A percentile compares a stretch with the other conserved stretches of the same genome.
phyloP scores from a whole-genome alignment of 1,140 invertebrate genomes.

The Macrotrachela quadricornifera region DNA sequence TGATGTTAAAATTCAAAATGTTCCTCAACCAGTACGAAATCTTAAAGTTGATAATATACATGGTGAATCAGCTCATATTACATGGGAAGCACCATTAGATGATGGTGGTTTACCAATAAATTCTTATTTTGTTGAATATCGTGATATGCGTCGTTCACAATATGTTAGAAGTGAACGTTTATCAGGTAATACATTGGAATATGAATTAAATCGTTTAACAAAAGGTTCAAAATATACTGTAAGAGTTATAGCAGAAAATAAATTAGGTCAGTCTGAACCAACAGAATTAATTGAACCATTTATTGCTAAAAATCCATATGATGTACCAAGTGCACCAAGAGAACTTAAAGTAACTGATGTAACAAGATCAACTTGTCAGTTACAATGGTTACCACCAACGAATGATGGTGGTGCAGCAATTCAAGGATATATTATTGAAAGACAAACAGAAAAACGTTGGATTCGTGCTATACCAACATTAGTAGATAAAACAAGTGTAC shows the following conservation, averaged over 20 bases:
- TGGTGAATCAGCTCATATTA: conserved; percentile 44
- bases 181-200: not conserved
- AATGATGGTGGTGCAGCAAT: conserved; percentile 54
- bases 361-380: conserved; percentile 21
- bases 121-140: conserved; percentile 26
- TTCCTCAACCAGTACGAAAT: conserved; percentile 44
- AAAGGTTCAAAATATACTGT: conserved; percentile 91
- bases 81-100: conserved; percentile 49
- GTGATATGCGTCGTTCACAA: conserved; percentile 14
- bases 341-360: conserved; percentile 60
- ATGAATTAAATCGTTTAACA: conserved; percentile 53
- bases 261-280: conserved; percentile 77
- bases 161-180: conserved; percentile 10
- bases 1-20: conserved; percentile 37
- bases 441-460: conserved; percentile 16
- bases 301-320: conserved; percentile 53
- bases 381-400: conserved; percentile 72
- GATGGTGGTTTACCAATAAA: conserved; percentile 41
- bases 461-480: conserved; percentile 17
- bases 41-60: conserved; percentile 46
- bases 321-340: conserved; percentile 66
- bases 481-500: conserved; percentile 37
- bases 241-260: conserved; percentile 80
- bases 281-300: conserved; percentile 55
- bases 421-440: conserved; percentile 71